Evolutionary conservation across 2,797 vertebrate species (phyloP), one percentile per base, ranked within the genome.

Genomic region (Trachops cirrhosus): DNA sequence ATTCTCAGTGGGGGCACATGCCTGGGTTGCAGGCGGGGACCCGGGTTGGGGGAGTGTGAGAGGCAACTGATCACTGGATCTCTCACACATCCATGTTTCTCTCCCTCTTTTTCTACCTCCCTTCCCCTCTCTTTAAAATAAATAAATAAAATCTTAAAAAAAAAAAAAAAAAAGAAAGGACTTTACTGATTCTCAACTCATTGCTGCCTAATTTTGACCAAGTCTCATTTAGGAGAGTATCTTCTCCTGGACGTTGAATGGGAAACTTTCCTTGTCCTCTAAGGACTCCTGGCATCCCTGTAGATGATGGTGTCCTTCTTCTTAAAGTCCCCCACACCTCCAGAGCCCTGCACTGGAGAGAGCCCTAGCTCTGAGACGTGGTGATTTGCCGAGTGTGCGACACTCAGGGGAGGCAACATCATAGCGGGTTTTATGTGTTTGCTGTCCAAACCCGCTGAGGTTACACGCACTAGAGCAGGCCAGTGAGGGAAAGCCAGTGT

Each of bases 171-270:
- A 21, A 59, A 59, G 82, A 95, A 94, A 86, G 62, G 11, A 8
- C n/a, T 95, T 19, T 62, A 46, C 44, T 75, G 4, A 59, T 37
- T 93, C 59, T 67, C 57, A 64, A 26, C 15, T 57, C 34, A 37
- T 79, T 85, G 21, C 70, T 82, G 52, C 75, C 90, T 91, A 46
- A 91, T 89, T 95, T 90, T 12, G 57, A 44, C 78, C 48, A 62
- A 87, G 48, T 84, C 32, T 89, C 90, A 68, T 92, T 95, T 86
- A 95, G 88, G 73, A 95, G 39, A 86, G 9, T 46, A 79, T 84
- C 57, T 91, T 34, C 39, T 34, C 67, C 80, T 77, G 34, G n/a
- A 39, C 34, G 14, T 71, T 86, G 82, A 84, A 41, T 41, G n/a
- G 24, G 39, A 86, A 92, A 59, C 32, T 85, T 68, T 32, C 46